Evolutionary conservation across 2,888 invertebrate genomes (phyloP).

Genomic region (Xestobium rufovillosum): DNA sequence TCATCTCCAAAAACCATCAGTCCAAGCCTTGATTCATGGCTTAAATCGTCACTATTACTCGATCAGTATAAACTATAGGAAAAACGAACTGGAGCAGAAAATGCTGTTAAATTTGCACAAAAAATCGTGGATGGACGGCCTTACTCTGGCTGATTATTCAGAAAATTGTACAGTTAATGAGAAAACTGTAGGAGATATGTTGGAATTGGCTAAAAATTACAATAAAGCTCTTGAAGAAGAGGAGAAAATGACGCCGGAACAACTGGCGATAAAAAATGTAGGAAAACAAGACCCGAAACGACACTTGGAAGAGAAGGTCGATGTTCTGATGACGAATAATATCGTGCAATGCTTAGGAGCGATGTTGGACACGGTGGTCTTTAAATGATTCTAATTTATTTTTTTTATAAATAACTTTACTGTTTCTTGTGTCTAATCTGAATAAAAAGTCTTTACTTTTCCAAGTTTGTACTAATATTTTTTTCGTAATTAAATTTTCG

Average conservation of each 20-base stretch:
- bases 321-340: conserved; percentile 92
- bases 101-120: conserved; percentile 98
- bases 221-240: conserved; percentile 90
- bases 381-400: no score
- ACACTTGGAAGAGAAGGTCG: conserved; percentile 98
- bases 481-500: no score
- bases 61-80: conserved; percentile 98
- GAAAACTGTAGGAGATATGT: conserved; percentile 90
- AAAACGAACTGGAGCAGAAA: conserved; percentile 98
- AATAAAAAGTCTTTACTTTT: no score
- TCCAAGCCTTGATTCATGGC: conserved; percentile 98
- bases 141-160: conserved; percentile 83
- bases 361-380: conserved; percentile 89
- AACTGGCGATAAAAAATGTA: conserved; percentile 98
- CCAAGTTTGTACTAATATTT: no score
- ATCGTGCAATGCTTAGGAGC: conserved; percentile 97
- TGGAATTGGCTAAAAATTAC: conserved; percentile 95
- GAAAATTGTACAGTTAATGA: conserved; percentile 92
- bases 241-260: conserved; percentile 99
- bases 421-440: no score
- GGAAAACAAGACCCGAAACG: conserved; percentile 99
- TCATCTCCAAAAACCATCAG: conserved; percentile 96
- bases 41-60: conserved; percentile 98
- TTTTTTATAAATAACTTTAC: no score
- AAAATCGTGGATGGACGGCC: conserved; percentile 97